A percentile compares a stretch with the other conserved stretches of the same genome.
Evolutionary conservation across 53 echinoderm and acorn worm genomes (phyloP).

Genomic region (Echinometra lucunter): DNA sequence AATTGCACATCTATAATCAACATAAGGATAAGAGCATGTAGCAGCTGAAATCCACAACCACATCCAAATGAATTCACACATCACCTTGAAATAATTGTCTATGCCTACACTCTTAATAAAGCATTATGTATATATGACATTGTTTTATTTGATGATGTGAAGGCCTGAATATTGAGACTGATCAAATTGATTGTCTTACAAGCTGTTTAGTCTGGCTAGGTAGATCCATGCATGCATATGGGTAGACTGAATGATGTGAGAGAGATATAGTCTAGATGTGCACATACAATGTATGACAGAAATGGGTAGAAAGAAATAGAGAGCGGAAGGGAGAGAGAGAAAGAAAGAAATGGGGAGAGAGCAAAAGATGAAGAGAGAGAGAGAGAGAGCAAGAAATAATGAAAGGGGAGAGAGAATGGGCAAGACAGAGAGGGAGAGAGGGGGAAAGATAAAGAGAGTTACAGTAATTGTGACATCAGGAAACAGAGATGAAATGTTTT

Average conservation of each 20-base stretch:
- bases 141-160: background rate
- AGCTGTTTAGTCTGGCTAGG: constrained; percentile 27
- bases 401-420: background rate
- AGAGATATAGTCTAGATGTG: too few relatives aligned
- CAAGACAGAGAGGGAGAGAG: background rate
- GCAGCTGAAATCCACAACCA: background rate
- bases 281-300: background rate
- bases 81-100: background rate
- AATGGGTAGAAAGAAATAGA: background rate
- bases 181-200: constrained; percentile 14
- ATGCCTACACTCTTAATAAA: background rate
- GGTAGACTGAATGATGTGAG: too few relatives aligned
- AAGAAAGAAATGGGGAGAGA: background rate
- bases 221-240: background rate
- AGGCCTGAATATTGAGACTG: background rate
- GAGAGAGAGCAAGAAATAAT: background rate
- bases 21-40: background rate
- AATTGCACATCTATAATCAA: too few relatives aligned
- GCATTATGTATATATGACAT: background rate
- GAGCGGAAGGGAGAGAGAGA: background rate
- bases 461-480: background rate
- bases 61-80: background rate
- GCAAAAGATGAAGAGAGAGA: background rate
- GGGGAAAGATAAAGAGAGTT: background rate
- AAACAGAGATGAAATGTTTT: too few relatives aligned